A percentile compares a stretch with the other conserved stretches of the same genome.
These are phyloP conservation scores for Dasysyrphus tricinctus DNA, from an alignment of 2,888 invertebrate genomes.

Conservation along the genomic window DNA sequence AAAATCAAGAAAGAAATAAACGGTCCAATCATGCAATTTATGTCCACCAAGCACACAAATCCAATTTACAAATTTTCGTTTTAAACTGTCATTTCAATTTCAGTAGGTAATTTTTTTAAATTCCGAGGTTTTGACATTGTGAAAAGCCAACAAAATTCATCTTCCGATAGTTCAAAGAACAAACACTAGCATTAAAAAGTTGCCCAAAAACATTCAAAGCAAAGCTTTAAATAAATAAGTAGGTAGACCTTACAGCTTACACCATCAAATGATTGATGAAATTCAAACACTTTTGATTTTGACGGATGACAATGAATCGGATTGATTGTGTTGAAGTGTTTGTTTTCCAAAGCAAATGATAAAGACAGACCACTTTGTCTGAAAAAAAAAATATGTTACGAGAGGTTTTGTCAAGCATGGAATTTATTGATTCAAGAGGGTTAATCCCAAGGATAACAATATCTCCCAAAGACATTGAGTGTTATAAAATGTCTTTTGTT, in stretches of 20 bases:
- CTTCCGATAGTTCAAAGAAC: not conserved
- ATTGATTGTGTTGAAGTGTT: not conserved
- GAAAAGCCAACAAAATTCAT: not conserved
- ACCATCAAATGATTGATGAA: not conserved
- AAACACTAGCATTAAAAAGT: not conserved
- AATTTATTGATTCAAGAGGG: not conserved
- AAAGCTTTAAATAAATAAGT: not conserved
- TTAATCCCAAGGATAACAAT: not conserved
- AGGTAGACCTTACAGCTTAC: not conserved
- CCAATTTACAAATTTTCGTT: not conserved
- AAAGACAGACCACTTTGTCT: not conserved
- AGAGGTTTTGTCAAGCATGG: not conserved
- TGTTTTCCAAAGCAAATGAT: not conserved
- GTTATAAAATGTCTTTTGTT: not conserved
- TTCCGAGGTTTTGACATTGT: not conserved
- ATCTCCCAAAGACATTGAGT: not conserved
- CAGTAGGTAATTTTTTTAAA: not conserved
- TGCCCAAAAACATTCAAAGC: not conserved
- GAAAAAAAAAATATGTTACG: not conserved
- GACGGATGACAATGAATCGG: not conserved
- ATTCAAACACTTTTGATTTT: not conserved
- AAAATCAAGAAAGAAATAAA: too few relatives aligned
- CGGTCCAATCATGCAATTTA: not conserved
- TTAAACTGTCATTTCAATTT: not conserved
- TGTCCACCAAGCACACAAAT: not conserved